Percentiles rank a stretch among this genome's conserved stretches.
Conservation (phyloP, 2,797 vertebrate species). For the Calcarius lapponicus region DNA sequence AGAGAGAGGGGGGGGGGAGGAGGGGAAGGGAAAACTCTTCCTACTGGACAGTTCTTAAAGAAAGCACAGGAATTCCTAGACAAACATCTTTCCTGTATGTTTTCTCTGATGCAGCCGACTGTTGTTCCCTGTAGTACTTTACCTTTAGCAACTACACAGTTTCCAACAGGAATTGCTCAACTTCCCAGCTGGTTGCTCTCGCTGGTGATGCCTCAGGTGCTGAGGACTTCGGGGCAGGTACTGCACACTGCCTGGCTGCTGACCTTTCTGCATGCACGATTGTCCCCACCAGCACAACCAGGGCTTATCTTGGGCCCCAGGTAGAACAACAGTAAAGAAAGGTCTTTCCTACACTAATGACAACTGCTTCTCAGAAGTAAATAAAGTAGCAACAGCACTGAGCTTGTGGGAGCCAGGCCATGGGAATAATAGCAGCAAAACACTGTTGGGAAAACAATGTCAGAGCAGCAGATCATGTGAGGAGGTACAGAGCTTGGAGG, state of each 20-base stretch:
- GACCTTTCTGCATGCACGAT: background rate
- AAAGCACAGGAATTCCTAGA: background rate
- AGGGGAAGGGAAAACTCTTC: background rate
- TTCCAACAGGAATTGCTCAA: background rate
- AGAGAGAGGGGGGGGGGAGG: too few species aligned
- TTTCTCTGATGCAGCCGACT: background rate
- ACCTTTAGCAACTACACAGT: accelerated
- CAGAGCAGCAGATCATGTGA: accelerated
- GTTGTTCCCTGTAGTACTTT: background rate
- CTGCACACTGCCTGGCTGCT: background rate
- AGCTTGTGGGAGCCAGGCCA: background rate
- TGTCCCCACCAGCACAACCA: background rate
- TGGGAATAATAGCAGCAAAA: background rate
- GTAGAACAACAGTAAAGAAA: background rate
- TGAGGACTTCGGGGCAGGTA: background rate
- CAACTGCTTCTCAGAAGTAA: background rate
- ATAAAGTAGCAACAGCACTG: background rate
- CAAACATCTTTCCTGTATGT: background rate
- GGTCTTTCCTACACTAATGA: background rate
- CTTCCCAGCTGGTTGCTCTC: background rate
- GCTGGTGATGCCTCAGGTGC: background rate
- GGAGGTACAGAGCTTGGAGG: background rate
- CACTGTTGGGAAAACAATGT: background rate
- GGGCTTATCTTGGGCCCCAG: background rate
- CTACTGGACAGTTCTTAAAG: background rate